Percentiles rank a stretch among this genome's conserved stretches.
phyloP scores from a whole-genome alignment of 2,888 invertebrate genomes.

The Rhopalosiphum nymphaeae region DNA sequence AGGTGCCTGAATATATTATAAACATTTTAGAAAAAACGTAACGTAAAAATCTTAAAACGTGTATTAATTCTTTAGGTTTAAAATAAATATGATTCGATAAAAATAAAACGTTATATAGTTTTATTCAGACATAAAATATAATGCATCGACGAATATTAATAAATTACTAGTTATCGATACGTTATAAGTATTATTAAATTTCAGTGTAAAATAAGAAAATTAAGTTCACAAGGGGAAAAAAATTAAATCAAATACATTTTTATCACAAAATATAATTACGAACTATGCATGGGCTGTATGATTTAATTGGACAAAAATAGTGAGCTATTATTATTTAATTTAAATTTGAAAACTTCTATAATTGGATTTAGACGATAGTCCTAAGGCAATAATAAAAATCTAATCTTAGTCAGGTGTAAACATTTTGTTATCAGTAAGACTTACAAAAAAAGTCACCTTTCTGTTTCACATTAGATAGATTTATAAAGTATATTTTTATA shows the following conservation, averaged over 20 bases:
- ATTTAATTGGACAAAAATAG: neutral
- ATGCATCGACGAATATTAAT: neutral
- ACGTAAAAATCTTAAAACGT: neutral
- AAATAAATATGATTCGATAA: neutral
- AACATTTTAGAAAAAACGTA: conserved; percentile 6
- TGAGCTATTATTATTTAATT: neutral
- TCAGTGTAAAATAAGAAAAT: neutral
- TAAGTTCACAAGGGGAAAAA: neutral
- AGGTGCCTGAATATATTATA: neutral
- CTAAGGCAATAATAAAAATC: neutral
- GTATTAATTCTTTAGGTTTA: neutral
- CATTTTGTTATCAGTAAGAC: neutral
- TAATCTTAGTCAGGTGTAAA: neutral
- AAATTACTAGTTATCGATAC: neutral
- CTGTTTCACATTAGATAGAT: neutral
- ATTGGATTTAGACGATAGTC: neutral
- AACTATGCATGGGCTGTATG: neutral
- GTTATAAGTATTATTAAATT: neutral
- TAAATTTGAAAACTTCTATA: neutral
- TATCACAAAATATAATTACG: neutral
- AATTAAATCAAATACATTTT: neutral
- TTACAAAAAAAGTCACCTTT: neutral
- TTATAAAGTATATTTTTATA: neutral
- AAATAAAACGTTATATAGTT: neutral
- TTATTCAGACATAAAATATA: neutral